Evolutionary conservation across 2,888 invertebrate genomes (phyloP).

Genomic region (Amiota mariae): DNA sequence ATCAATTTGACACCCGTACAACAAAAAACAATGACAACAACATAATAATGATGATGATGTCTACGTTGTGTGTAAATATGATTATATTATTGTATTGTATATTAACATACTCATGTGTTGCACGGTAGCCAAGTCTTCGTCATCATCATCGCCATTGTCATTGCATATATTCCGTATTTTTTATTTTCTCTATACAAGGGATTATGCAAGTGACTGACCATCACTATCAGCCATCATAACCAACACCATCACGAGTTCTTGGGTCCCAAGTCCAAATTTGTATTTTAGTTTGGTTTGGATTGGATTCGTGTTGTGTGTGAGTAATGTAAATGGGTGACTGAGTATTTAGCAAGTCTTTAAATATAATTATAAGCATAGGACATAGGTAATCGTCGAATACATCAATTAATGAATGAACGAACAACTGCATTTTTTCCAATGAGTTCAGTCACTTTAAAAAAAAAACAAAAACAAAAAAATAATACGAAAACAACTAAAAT

Average conservation of each 20-base stretch:
- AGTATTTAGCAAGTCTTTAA: constrained; percentile 15
- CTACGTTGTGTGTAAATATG: neutral
- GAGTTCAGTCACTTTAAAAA: neutral
- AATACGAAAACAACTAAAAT: too few species aligned
- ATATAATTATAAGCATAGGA: constrained; percentile 4
- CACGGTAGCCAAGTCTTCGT: neutral
- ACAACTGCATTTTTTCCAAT: neutral
- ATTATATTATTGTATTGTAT: neutral
- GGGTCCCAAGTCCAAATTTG: constrained; percentile 1
- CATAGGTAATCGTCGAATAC: neutral
- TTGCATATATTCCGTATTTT: neutral
- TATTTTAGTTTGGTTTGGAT: neutral
- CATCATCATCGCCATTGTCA: neutral
- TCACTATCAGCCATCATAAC: neutral
- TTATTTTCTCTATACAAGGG: neutral
- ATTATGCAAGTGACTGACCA: constrained; percentile 25
- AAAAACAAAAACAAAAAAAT: too few species aligned
- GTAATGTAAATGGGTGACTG: neutral
- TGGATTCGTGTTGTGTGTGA: neutral
- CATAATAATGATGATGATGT: constrained; percentile 7
- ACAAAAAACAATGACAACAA: constrained; percentile 19
- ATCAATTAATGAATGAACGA: neutral
- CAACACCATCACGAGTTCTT: neutral
- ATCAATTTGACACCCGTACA: constrained; percentile 67
- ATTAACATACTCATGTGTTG: neutral